Base-by-base conservation (phyloP, 2,888 invertebrate genomes). In the Drosophila affinis region DNA sequence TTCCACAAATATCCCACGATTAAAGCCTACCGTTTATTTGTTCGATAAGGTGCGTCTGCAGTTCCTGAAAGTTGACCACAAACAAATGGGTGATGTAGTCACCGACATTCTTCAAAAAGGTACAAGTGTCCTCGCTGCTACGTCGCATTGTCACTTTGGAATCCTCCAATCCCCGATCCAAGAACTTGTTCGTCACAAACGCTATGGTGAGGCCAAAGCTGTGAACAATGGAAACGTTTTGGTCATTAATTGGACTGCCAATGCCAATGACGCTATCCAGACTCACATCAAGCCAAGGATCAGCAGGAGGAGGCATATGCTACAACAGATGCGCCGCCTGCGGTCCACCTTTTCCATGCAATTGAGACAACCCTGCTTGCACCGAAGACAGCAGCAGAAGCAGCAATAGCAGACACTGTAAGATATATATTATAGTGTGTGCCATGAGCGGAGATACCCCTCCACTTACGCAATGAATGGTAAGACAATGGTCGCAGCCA, bases 121-220 rank as follows among this genome's bases (percentile, higher is more conserved):
- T 93, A 81, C 94, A 93, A 39, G 95, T 93, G 91, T 97, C 97
- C 48, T 93, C 92, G 72, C 96, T 90, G 58, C 94, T 94, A 59
- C 93, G 93, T 75, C 94, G 93, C 73, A 95, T 91, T 45, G 95
- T 93, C 14, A 84, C 91, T 1, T 95, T 94, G 58, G 96, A 92
- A 18, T 94, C 94, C 59, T 94, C 93, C 44, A 95, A 93, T 57
- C 97, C 96, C 58, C 94, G 93, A 90, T 97, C 95, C 93, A 97
- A 93, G 90, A 96, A 96, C 87, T 96, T 95, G 92, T 98, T 98
- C 62, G 97, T 98, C 59, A 97, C 96, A 93, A 98, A 98, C 49
- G 97, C 96, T 91, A 98, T 97, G 56, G 98, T 97, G 70, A 98
- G 96, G 68, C 98, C 98, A 93, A 98, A 97, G 88, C 98, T 98